Base-by-base conservation (phyloP, 2,113 vertebrate species). In the Percina caprodes region DNA sequence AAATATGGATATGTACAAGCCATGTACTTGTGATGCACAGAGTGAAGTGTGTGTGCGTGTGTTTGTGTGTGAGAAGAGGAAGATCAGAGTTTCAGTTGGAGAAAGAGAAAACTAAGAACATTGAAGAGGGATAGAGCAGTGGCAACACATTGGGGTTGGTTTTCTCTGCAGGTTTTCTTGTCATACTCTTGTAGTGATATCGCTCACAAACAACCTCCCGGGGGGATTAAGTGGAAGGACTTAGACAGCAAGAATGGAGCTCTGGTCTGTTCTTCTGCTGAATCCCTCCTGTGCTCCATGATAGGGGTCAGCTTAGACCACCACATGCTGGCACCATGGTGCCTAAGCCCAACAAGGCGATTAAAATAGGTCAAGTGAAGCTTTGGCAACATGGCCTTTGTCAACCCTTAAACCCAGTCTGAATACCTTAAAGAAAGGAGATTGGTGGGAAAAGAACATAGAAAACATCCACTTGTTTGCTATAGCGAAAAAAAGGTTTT, bases 291-390 rank as follows among this genome's bases (percentile, higher is more conserved):
- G 76, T 52, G 74, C 66, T 75, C 24, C 70, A 86, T 78, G 86
- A 91, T 91, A 88, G 85, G 82, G 88, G 92, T 91, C 90, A 90
- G 89, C 80, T 88, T 79, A 89, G 89, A 90, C 88, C 84, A 79
- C 82, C 88, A 88, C 76, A 72, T 88, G 85, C 78, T 84, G 87
- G 77, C 83, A 83, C 79, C 39, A 23, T 35, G 61, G 61, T 67
- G 76, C 80, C 62, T 80, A 83, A 92, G 61, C 87, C 75, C 67
- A 85, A 86, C 88, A 85, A 89, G 88, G 74, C 77, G 77, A 89
- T 89, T 92, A 89, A 95, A 94, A 88, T 92, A 84, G 94, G 93
- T 93, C 93, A 94, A 92, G 88, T 84, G 86, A 86, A 86, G 94
- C 90, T 94, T 94, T 90, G 59, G 85, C 71, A 82, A 84, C 73